These are phyloP conservation scores for Scyliorhinus canicula DNA, from an alignment of 2,797 vertebrate species.

Conservation along the genomic window DNA sequence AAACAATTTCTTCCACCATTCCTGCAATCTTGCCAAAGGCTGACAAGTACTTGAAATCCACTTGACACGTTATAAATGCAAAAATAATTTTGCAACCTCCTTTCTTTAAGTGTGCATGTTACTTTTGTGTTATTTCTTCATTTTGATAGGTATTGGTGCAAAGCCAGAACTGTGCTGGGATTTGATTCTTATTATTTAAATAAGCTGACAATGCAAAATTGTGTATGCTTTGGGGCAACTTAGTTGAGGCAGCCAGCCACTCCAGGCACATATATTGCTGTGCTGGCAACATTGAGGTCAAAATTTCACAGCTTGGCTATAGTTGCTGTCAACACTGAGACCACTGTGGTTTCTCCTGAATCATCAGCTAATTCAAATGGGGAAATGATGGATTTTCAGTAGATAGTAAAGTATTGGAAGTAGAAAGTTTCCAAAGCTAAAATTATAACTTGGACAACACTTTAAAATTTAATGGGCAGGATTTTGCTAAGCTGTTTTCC, in stretches of 20 bases:
- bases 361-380: not conserved
- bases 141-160: not conserved
- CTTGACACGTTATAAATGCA: not conserved
- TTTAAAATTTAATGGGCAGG: too few species aligned
- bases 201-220: not conserved
- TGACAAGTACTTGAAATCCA: not conserved
- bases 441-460: not conserved
- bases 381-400: not conserved
- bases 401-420: not conserved
- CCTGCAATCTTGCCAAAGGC: not conserved
- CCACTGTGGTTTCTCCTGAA: not conserved
- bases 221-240: not conserved
- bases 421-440: not conserved
- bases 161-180: not conserved
- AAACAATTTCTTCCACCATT: not conserved
- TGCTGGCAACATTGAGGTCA: not conserved
- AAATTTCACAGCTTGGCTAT: not conserved
- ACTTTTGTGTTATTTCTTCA: not conserved
- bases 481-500: too few species aligned
- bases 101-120: not conserved
- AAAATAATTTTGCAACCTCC: not conserved
- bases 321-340: not conserved
- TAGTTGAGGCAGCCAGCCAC: not conserved
- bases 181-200: not conserved
- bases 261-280: not conserved